Evolutionary conservation across 2,797 vertebrate genomes (phyloP).

Genomic region (Sebastes vulpes): DNA sequence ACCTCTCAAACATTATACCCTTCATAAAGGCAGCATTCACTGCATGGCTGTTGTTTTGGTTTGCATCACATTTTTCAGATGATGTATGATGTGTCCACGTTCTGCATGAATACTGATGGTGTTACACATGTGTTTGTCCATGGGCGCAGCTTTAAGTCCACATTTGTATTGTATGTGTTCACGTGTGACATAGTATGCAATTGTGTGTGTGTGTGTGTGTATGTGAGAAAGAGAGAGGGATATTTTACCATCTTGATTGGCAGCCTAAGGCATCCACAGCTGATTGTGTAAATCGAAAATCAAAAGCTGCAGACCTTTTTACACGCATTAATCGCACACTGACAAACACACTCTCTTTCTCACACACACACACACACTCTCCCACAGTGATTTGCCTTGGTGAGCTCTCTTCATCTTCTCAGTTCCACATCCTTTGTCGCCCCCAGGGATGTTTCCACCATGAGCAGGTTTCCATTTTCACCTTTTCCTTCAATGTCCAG

Average conservation of each 20-base stretch:
- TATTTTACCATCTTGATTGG: conserved; percentile 31
- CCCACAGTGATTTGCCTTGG: conserved; percentile 30
- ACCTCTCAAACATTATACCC: not conserved
- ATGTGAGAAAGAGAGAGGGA: not conserved
- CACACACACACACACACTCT: not conserved
- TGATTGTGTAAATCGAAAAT: conserved; percentile 57
- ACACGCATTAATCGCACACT: conserved; percentile 28
- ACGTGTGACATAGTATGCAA: not conserved
- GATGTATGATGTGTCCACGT: not conserved
- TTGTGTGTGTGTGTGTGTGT: not conserved
- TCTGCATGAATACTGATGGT: not conserved
- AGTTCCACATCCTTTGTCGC: conserved; percentile 51
- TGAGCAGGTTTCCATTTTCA: conserved; percentile 76
- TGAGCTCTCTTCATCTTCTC: conserved; percentile 48
- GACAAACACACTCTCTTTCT: not conserved
- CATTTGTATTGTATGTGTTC: not conserved
- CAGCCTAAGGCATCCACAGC: conserved; percentile 21
- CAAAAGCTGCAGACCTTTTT: conserved; percentile 38
- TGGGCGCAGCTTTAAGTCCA: not conserved
- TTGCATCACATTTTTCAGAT: not conserved
- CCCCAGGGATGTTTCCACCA: conserved; percentile 42
- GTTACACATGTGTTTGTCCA: not conserved
- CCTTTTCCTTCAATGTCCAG: conserved; percentile 34
- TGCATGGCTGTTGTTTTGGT: not conserved
- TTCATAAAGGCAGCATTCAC: not conserved